Evolutionary conservation across 2,113 vertebrate genomes (phyloP).

Genomic region (Macheiramphus alcinus): DNA sequence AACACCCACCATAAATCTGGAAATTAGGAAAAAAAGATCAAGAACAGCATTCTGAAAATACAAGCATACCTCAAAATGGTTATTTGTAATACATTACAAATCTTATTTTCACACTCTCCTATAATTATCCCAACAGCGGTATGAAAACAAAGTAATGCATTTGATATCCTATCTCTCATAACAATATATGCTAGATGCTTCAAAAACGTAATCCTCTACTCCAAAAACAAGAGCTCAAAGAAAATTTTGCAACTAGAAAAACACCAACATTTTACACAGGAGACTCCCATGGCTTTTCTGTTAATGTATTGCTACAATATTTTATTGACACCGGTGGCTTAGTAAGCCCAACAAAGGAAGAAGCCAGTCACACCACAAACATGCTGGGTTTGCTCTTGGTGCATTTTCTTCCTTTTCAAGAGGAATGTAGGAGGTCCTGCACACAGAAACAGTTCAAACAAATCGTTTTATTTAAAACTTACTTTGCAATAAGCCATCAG

Average conservation of each 20-base stretch:
- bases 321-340: background rate
- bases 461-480: background rate
- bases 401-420: background rate
- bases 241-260: background rate
- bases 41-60: background rate
- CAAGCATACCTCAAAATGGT: background rate
- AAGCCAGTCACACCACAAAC: background rate
- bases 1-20: conserved; percentile 80
- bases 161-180: background rate
- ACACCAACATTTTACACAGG: background rate
- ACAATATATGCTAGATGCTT: background rate
- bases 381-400: background rate
- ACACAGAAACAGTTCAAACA: background rate
- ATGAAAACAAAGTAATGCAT: background rate
- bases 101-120: background rate
- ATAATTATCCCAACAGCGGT: background rate
- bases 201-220: background rate
- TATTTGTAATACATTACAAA: background rate
- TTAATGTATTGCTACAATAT: background rate
- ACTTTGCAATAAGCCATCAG: background rate
- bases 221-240: background rate
- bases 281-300: background rate
- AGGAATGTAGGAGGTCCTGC: background rate
- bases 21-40: background rate
- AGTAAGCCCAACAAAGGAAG: background rate